Evolutionary conservation across 2,888 invertebrate genomes (phyloP), one percentile per base, ranked within the genome.

Genomic region (Maniola hyperantus): DNA sequence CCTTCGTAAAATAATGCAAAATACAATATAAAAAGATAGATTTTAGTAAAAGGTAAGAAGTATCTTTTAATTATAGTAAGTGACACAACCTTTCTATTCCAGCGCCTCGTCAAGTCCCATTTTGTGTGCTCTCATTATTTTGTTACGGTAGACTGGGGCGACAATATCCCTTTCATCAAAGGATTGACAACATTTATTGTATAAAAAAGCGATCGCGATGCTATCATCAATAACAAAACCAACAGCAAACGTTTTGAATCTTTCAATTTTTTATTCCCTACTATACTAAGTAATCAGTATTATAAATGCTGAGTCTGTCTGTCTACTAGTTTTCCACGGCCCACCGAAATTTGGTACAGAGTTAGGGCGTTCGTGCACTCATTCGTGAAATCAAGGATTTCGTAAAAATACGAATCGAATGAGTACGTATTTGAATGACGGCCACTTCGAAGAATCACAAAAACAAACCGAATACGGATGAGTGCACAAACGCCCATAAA

Each of bases 141-240:
- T 39, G 61, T 61, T 39, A 48, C 61, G 61, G 50, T 61, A 61
- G 61, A 61, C 61, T 51, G 61, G 15, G 50, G 48, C 61, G 50
- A 61, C 61, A 51, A 50, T 61, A 51, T 39, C 50, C n/a, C 61
- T 50, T 50, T 51, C 61, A 61, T 57, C 57, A 57, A 57, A 57
- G 57, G 57, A 39, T 57, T 57, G 18, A 57, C 39, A 42, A 36
- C 36, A 39, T 34, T 55, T 36, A 55, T 18, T 55, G 54, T 39
- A 39, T 54, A 55, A 55, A 48, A 26, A 50, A 57, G 13, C 55
- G 13, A 57, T 57, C 18, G 39, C 13, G 13, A 13, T 39, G 18
- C 18, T 55, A 20, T 20, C 39, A 42, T 39, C 39, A 13, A 57
- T 57, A 57, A 1, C 7, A 20, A 57, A 20, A 20, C 42, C 18